phyloP scores from a whole-genome alignment of 2,888 invertebrate genomes.

The Holacanthella duospinosa region DNA sequence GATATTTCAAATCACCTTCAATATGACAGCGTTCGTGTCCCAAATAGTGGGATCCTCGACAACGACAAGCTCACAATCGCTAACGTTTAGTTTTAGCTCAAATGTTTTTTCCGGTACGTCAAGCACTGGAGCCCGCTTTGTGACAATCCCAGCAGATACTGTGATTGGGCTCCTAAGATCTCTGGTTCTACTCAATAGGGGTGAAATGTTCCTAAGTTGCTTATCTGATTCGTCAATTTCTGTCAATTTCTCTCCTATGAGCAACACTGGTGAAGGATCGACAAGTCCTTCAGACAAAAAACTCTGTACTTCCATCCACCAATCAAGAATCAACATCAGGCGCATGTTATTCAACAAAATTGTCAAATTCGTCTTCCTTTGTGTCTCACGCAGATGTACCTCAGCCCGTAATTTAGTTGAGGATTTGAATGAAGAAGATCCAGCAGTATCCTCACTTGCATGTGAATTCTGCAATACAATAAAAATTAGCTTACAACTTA shows the following conservation, averaged over 20 bases:
- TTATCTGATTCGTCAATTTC: not conserved
- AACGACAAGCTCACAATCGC: slow-evolving; percentile 87
- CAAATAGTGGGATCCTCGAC: slow-evolving; percentile 78
- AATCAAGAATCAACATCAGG: slow-evolving; percentile 83
- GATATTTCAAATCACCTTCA: slow-evolving; percentile 49
- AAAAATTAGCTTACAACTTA: too few relatives aligned
- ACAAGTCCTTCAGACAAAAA: slow-evolving; percentile 49
- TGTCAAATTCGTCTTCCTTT: slow-evolving; percentile 54
- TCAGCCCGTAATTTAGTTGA: slow-evolving; percentile 43
- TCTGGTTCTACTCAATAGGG: slow-evolving; percentile 25
- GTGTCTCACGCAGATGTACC: slow-evolving; percentile 42
- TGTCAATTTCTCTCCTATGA: not conserved
- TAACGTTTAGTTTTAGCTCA: slow-evolving; percentile 84
- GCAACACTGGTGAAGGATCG: slow-evolving; percentile 10
- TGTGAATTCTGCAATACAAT: too few relatives aligned
- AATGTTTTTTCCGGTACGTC: slow-evolving; percentile 46
- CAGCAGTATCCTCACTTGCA: not conserved
- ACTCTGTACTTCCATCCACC: slow-evolving; percentile 74
- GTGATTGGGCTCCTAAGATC: slow-evolving; percentile 39
- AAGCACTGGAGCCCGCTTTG: slow-evolving; percentile 41
- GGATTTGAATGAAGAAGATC: not conserved
- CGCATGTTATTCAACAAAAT: slow-evolving; percentile 89
- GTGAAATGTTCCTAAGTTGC: slow-evolving; percentile 17
- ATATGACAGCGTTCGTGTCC: slow-evolving; percentile 88
- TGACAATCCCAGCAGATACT: slow-evolving; percentile 43